These are phyloP conservation scores for Acanthopleura granulata DNA, from an alignment of 2,888 invertebrate genomes.

Conservation along the genomic window DNA sequence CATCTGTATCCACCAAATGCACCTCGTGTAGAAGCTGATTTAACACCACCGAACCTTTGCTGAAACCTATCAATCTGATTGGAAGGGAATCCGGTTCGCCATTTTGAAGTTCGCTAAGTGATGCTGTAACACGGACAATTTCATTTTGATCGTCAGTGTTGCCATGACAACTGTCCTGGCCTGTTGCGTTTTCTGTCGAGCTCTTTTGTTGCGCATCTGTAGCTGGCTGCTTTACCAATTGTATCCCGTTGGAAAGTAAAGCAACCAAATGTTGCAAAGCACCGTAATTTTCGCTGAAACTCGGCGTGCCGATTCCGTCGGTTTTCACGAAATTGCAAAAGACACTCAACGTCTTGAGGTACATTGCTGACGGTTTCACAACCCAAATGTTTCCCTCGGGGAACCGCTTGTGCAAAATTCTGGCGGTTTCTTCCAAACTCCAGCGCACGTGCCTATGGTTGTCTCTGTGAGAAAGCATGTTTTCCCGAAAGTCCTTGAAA, in stretches of 20 bases:
- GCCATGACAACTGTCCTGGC: not conserved
- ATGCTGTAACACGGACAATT: not conserved
- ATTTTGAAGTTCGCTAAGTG: not conserved
- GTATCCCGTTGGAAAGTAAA: not conserved
- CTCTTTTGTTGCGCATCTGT: not conserved
- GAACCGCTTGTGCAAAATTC: constrained; percentile 79
- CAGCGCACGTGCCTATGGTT: constrained; percentile 83
- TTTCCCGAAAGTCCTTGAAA: constrained; percentile 84
- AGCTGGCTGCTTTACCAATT: not conserved
- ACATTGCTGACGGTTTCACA: constrained; percentile 76
- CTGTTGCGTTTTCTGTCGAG: not conserved
- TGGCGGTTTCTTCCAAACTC: constrained; percentile 85
- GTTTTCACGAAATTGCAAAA: constrained; percentile 90
- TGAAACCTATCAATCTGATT: constrained; percentile 81
- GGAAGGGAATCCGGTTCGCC: constrained; percentile 22
- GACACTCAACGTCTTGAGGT: constrained; percentile 86
- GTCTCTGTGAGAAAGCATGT: constrained; percentile 83
- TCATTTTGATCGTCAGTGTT: not conserved
- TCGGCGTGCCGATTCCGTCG: constrained; percentile 83
- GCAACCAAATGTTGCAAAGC: constrained; percentile 81
- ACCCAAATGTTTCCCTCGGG: constrained; percentile 71
- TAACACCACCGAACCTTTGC: constrained; percentile 93
- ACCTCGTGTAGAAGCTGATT: constrained; percentile 92
- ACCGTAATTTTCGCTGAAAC: constrained; percentile 80
- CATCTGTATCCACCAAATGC: constrained; percentile 68